Percentiles rank a stretch among this genome's conserved stretches.
These are phyloP conservation scores for Brachypalpus laphriformis DNA, from an alignment of 2,888 invertebrate genomes.

Conservation along the genomic window DNA sequence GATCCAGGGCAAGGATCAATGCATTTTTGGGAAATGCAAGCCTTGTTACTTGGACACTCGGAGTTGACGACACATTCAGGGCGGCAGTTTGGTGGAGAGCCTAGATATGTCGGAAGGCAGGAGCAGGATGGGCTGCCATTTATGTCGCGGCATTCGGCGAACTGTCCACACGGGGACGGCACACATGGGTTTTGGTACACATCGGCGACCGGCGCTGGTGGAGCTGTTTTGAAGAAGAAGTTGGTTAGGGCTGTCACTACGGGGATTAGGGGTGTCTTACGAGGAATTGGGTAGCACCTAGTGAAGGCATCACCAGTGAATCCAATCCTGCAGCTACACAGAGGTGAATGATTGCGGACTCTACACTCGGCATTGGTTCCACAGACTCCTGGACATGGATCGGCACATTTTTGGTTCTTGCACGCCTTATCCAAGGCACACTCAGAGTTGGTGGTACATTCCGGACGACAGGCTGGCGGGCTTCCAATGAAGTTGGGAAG, in stretches of 20 bases:
- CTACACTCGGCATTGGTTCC: slow-evolving; percentile 88
- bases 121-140: slow-evolving; percentile 87
- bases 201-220: slow-evolving; percentile 76
- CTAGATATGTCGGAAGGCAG: slow-evolving; percentile 87
- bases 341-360: slow-evolving; percentile 90
- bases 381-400: slow-evolving; percentile 86
- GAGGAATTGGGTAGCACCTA: slow-evolving; percentile 84
- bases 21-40: slow-evolving; percentile 89
- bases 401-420: slow-evolving; percentile 86
- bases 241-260: neutral
- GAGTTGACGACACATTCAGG: slow-evolving; percentile 89
- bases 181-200: slow-evolving; percentile 86
- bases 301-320: slow-evolving; percentile 91
- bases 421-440: slow-evolving; percentile 86
- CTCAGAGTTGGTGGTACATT: slow-evolving; percentile 87
- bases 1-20: slow-evolving; percentile 89
- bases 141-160: slow-evolving; percentile 87
- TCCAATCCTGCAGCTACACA: slow-evolving; percentile 88
- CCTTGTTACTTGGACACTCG: slow-evolving; percentile 87
- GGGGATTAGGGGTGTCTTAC: slow-evolving; percentile 77
- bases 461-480: slow-evolving; percentile 88
- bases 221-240: slow-evolving; percentile 68
- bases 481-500: slow-evolving; percentile 85
- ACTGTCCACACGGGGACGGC: slow-evolving; percentile 90
- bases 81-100: slow-evolving; percentile 88